Evolutionary conservation across 1,140 invertebrate species (phyloP).

Genomic region (Agrilus planipennis): DNA sequence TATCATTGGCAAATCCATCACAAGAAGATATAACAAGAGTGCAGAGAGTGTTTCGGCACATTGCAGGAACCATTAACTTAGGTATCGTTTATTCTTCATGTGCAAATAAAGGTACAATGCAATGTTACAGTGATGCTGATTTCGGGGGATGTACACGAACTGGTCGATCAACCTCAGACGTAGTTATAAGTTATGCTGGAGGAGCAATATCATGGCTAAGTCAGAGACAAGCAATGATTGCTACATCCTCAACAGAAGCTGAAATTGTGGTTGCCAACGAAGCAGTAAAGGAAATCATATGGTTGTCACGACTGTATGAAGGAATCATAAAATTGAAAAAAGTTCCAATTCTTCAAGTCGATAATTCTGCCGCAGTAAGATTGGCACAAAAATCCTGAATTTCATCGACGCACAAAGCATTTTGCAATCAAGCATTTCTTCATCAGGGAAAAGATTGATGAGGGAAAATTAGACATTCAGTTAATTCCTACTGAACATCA

Average conservation of each 20-base stretch:
- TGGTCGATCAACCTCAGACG: not conserved
- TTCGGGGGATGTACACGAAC: constrained; percentile 25
- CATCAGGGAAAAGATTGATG: constrained; percentile 24
- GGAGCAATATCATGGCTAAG: constrained; percentile 5
- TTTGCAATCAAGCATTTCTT: constrained; percentile 31
- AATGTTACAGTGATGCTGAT: constrained; percentile 31
- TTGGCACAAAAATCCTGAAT: constrained; percentile 25
- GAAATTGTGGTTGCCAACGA: constrained; percentile 35
- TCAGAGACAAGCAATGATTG: constrained; percentile 8
- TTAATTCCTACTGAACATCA: too few relatives aligned
- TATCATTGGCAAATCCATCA: constrained; percentile 30
- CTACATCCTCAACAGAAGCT: constrained; percentile 34
- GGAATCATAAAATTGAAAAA: constrained; percentile 13
- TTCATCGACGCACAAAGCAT: constrained; percentile 34
- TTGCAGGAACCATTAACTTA: constrained; percentile 22
- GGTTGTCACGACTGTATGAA: constrained; percentile 23
- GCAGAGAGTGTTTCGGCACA: constrained; percentile 29
- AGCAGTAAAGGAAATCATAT: constrained; percentile 31
- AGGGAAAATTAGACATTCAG: too few relatives aligned
- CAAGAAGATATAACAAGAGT: constrained; percentile 22
- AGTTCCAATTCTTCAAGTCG: constrained; percentile 15
- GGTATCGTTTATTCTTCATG: constrained; percentile 22
- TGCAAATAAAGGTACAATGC: constrained; percentile 10
- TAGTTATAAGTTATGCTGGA: constrained; percentile 5
- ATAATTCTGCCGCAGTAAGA: constrained; percentile 21